These are phyloP conservation scores for Apostichopus californicus DNA, from an alignment of 35 echinoderm and acorn worm genomes.

Conservation along the genomic window DNA sequence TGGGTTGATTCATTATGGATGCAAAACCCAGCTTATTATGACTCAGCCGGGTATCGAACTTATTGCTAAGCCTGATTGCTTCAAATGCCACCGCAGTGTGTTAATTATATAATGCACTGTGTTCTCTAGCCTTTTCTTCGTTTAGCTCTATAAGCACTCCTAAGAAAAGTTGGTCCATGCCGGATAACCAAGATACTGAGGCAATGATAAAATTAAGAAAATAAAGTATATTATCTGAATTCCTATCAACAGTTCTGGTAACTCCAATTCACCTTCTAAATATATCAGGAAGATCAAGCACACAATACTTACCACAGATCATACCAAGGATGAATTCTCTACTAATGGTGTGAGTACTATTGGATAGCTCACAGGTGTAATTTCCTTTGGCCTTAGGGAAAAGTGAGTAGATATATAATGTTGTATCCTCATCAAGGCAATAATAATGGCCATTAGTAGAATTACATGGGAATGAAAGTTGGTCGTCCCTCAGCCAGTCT, in stretches of 20 bases:
- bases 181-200: too few relatives aligned
- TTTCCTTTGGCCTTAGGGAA: neutral
- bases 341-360: neutral
- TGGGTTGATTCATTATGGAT: neutral
- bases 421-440: neutral
- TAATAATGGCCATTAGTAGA: neutral
- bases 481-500: neutral
- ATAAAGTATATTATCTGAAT: too few relatives aligned
- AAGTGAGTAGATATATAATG: neutral
- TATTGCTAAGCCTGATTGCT: neutral
- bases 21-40: neutral
- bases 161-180: too few relatives aligned
- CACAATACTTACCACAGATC: conserved; percentile 14
- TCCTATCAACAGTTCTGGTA: too few relatives aligned
- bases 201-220: too few relatives aligned
- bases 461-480: neutral
- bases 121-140: too few relatives aligned
- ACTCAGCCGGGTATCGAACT: neutral
- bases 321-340: neutral
- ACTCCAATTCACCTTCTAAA: too few relatives aligned
- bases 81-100: neutral
- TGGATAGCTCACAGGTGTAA: conserved; percentile 23
- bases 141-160: too few relatives aligned
- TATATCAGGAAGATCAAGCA: too few relatives aligned
- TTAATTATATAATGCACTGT: too few relatives aligned